Evolutionary conservation across 1,140 invertebrate genomes (phyloP).

Genomic region (Drosophila azteca): DNA sequence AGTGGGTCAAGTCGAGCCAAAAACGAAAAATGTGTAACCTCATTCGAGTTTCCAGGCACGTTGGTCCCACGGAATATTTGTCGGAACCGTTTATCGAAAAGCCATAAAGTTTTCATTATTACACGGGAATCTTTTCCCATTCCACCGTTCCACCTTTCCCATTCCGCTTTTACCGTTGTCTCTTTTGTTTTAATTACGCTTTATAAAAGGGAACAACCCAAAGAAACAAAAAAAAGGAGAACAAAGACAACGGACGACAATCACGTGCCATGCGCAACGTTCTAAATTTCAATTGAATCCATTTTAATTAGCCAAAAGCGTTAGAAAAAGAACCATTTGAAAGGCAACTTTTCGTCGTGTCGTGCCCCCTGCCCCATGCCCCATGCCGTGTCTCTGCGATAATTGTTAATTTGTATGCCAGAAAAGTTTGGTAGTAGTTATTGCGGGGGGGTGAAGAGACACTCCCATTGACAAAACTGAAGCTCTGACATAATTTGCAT

Average conservation of each 20-base stretch:
- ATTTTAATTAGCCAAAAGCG: slow-evolving; percentile 79
- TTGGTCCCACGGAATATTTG: slow-evolving; percentile 37
- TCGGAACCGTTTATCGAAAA: slow-evolving; percentile 71
- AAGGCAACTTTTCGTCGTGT: slow-evolving; percentile 20
- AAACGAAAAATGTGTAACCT: slow-evolving; percentile 14
- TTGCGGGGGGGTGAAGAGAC: neutral
- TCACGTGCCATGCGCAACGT: slow-evolving; percentile 75
- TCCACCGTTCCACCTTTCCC: too few species aligned
- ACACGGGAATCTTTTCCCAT: slow-evolving; percentile 33
- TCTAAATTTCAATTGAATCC: slow-evolving; percentile 82
- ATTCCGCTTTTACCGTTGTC: slow-evolving; percentile 62
- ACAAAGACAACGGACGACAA: slow-evolving; percentile 34
- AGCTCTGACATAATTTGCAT: slow-evolving; percentile 71
- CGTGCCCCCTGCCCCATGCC: neutral
- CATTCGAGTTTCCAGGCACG: slow-evolving; percentile 54
- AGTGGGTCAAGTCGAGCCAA: slow-evolving; percentile 27
- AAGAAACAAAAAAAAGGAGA: slow-evolving; percentile 8
- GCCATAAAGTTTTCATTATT: slow-evolving; percentile 79
- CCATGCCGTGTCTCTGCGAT: slow-evolving; percentile 10
- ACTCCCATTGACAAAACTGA: slow-evolving; percentile 53
- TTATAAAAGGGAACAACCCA: slow-evolving; percentile 50
- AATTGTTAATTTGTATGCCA: slow-evolving; percentile 73
- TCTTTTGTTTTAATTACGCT: slow-evolving; percentile 68
- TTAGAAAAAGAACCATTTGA: slow-evolving; percentile 59
- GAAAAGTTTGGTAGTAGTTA: slow-evolving; percentile 15